Evolutionary conservation across 1,140 invertebrate genomes (phyloP).

Genomic region (Subanguina moxae): DNA sequence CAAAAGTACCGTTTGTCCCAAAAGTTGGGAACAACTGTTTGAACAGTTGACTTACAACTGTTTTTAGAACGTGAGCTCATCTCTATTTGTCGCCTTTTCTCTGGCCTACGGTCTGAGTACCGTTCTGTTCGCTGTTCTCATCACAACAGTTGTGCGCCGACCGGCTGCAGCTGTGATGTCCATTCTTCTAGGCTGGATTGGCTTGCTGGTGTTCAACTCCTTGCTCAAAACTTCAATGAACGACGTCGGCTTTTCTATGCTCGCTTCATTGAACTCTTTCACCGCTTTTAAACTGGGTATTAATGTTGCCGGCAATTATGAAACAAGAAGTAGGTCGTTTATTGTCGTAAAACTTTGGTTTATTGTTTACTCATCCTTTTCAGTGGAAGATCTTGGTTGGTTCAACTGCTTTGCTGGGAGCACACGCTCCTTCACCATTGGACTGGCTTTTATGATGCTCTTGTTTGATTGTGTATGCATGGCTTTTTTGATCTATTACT

Average conservation of each 20-base stretch:
- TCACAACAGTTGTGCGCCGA: slow-evolving; percentile 1
- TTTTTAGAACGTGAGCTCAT: slow-evolving; percentile 23
- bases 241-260: slow-evolving; percentile 28
- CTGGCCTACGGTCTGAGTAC: slow-evolving; percentile 13
- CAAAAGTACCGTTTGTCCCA: too few relatives aligned
- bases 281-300: slow-evolving; percentile 42
- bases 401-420: slow-evolving; percentile 29
- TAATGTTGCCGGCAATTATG: slow-evolving; percentile 19
- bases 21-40: too few relatives aligned
- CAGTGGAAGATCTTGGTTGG: slow-evolving; percentile 38
- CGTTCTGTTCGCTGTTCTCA: neutral
- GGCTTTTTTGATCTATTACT: slow-evolving; percentile 35
- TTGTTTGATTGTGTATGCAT: slow-evolving; percentile 35
- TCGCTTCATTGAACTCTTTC: slow-evolving; percentile 35
- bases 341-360: neutral
- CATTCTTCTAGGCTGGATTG: slow-evolving; percentile 6
- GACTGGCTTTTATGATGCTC: slow-evolving; percentile 38
- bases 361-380: slow-evolving; percentile 12
- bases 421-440: slow-evolving; percentile 31
- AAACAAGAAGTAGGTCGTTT: slow-evolving; percentile 32
- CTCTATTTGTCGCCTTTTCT: neutral
- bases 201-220: slow-evolving; percentile 9
- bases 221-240: slow-evolving; percentile 25
- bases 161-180: neutral
- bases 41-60: too few relatives aligned